Evolutionary conservation across 2,888 invertebrate genomes (phyloP).

Genomic region (Osmoderma eremita): DNA sequence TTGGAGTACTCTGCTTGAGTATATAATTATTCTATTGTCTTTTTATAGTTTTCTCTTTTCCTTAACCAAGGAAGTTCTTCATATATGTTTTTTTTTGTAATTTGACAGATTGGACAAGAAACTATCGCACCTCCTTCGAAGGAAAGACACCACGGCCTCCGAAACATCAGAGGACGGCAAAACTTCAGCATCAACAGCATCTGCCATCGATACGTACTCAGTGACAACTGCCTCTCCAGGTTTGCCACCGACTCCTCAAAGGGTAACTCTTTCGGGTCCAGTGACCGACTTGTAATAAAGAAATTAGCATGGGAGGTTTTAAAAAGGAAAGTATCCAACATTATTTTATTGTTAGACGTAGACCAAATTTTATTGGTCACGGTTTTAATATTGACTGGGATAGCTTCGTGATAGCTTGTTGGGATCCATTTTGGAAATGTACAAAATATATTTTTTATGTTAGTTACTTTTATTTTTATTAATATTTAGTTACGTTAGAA

Average conservation of each 20-base stretch:
- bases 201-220: constrained; percentile 56
- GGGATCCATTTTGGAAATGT: too few relatives aligned
- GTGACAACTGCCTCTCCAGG: constrained; percentile 50
- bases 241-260: constrained; percentile 47
- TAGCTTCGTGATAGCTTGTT: too few relatives aligned
- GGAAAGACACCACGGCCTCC: constrained; percentile 54
- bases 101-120: constrained; percentile 69
- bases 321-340: background rate
- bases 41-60: too few relatives aligned
- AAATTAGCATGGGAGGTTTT: background rate
- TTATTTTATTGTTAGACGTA: too few relatives aligned
- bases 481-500: too few relatives aligned
- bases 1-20: too few relatives aligned
- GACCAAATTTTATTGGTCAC: too few relatives aligned
- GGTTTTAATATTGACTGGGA: too few relatives aligned
- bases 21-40: too few relatives aligned
- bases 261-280: constrained; percentile 69
- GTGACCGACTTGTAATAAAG: constrained; percentile 66
- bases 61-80: background rate
- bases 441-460: too few relatives aligned
- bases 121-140: constrained; percentile 65
- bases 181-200: constrained; percentile 49
- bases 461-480: too few relatives aligned
- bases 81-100: constrained; percentile 1
- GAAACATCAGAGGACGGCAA: constrained; percentile 60